phyloP scores from a whole-genome alignment of 2,888 invertebrate species.

The Cantharis rustica region DNA sequence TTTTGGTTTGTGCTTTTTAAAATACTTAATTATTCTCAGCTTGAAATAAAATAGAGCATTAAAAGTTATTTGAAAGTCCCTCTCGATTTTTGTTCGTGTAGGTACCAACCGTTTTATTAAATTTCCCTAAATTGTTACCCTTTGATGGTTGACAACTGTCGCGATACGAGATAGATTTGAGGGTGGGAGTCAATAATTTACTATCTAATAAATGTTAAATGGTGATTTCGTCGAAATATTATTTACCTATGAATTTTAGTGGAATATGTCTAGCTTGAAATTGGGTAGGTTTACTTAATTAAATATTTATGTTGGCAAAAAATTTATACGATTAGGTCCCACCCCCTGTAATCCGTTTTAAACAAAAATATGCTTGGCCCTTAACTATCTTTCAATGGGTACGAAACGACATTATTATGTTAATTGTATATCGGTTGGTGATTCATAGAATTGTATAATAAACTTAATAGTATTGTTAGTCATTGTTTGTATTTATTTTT shows the following conservation, averaged over 20 bases:
- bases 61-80: not conserved
- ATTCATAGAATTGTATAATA: slow-evolving; percentile 24
- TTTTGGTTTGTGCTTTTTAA: not conserved
- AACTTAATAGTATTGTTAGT: slow-evolving; percentile 1
- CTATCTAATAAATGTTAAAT: slow-evolving; percentile 37
- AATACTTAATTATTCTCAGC: not conserved
- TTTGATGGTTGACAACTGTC: slow-evolving; percentile 22
- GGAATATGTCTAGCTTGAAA: slow-evolving; percentile 68
- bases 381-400: slow-evolving; percentile 17
- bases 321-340: slow-evolving; percentile 42
- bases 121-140: slow-evolving; percentile 18
- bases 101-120: not conserved
- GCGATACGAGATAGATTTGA: slow-evolving; percentile 10
- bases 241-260: slow-evolving; percentile 52
- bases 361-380: slow-evolving; percentile 16
- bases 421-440: slow-evolving; percentile 21
- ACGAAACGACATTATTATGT: slow-evolving; percentile 24
- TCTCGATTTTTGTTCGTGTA: not conserved
- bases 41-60: not conserved
- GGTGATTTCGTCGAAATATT: slow-evolving; percentile 38
- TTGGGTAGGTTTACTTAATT: slow-evolving; percentile 57
- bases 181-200: slow-evolving; percentile 38
- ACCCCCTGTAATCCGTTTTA: slow-evolving; percentile 42
- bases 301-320: not conserved
- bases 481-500: slow-evolving; percentile 8